Percentiles rank a stretch among this genome's conserved stretches.
These are phyloP conservation scores for Ferrisia virgata DNA, from an alignment of 2,888 invertebrate genomes.

Conservation along the genomic window DNA sequence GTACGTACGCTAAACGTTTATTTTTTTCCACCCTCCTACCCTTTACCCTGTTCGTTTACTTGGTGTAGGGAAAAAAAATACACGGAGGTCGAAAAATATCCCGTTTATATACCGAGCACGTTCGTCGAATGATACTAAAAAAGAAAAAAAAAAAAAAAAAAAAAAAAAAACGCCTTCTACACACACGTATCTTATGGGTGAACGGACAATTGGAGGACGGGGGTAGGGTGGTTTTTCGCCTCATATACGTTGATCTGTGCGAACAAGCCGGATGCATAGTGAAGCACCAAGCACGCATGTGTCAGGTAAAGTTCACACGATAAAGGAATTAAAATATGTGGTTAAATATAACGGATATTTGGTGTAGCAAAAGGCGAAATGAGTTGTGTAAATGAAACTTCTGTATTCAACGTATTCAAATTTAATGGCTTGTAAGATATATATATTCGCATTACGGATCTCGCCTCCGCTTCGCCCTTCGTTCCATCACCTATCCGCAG, in stretches of 20 bases:
- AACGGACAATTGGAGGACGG: no score
- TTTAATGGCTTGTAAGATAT: constrained; percentile 26
- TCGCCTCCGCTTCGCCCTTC: not conserved
- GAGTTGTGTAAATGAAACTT: constrained; percentile 27
- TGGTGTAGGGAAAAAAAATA: not conserved
- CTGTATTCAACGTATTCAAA: constrained; percentile 29
- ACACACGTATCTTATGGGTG: not conserved
- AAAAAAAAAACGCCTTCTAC: not conserved
- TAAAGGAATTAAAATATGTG: constrained; percentile 25
- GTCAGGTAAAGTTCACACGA: constrained; percentile 3
- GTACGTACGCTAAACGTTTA: not conserved
- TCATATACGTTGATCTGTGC: not conserved
- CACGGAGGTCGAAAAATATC: not conserved
- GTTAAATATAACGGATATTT: constrained; percentile 24
- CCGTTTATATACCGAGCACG: not conserved
- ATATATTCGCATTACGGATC: not conserved
- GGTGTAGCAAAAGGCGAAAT: constrained; percentile 17
- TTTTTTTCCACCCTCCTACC: not conserved
- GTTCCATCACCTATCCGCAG: no score
- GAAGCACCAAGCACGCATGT: not conserved
- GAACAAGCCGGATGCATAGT: not conserved
- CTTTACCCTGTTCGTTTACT: not conserved
- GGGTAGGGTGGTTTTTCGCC: not conserved
- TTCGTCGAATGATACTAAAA: not conserved
- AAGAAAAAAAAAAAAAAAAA: no score